Conservation (phyloP, 2,113 vertebrate species). For the Lucifuga dentata region DNA sequence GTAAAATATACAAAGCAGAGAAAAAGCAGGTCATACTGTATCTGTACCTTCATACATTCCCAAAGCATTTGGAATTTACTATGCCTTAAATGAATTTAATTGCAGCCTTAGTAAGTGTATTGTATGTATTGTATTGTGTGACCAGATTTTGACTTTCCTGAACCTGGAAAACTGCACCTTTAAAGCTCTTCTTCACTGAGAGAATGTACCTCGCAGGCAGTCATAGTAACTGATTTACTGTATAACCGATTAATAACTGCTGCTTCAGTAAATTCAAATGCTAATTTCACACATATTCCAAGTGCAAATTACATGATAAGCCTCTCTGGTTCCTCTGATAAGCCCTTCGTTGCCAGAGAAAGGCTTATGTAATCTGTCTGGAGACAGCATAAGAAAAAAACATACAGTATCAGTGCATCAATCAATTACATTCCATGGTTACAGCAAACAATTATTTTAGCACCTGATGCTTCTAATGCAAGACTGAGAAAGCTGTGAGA, state of each 20-base stretch:
- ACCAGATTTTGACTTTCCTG: no score
- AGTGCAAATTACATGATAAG: slow-evolving; percentile 36
- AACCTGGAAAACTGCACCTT: slow-evolving; percentile 4
- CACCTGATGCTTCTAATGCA: neutral
- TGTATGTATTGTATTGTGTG: no score
- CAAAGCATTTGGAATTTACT: no score
- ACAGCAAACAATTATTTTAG: slow-evolving; percentile 1
- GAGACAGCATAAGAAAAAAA: neutral
- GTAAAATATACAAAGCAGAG: no score
- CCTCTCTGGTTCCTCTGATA: no score
- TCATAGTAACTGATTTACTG: neutral
- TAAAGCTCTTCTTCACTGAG: slow-evolving; percentile 29
- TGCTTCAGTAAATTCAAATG: slow-evolving; percentile 39
- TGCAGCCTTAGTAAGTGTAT: slow-evolving; percentile 14
- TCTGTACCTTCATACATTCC: no score
- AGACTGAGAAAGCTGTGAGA: slow-evolving; percentile 7
- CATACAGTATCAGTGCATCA: slow-evolving; percentile 7
- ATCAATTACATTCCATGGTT: slow-evolving; percentile 29
- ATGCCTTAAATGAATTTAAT: no score
- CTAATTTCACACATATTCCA: slow-evolving; percentile 36
- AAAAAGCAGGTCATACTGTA: no score
- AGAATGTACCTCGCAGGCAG: slow-evolving; percentile 11
- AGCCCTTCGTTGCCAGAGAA: no score
- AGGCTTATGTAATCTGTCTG: neutral
- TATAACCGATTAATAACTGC: slow-evolving; percentile 44